Evolutionary conservation across 2,888 invertebrate species (phyloP).

Genomic region (Parapristionchus giblindavisi): DNA sequence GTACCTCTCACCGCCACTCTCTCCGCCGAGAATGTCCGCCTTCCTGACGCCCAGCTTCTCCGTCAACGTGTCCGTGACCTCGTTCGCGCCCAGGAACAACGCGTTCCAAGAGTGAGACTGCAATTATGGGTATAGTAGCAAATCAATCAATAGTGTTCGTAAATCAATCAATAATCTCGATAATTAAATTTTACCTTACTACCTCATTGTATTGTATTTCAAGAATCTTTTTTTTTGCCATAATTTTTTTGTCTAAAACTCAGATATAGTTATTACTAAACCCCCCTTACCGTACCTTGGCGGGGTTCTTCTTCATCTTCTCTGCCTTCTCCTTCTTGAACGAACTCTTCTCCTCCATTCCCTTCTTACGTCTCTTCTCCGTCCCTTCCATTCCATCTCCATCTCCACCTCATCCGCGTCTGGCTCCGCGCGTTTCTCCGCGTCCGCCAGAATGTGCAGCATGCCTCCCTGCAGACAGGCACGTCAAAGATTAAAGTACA

Average conservation of each 20-base stretch:
- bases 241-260: no score
- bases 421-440: constrained; percentile 73
- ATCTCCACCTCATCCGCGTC: constrained; percentile 36
- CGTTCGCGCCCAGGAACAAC: constrained; percentile 89
- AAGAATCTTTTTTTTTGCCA: no score
- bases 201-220: no score
- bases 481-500: no score
- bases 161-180: no score
- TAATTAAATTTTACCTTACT: no score
- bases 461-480: constrained; percentile 80
- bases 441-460: constrained; percentile 90
- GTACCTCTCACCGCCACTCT: constrained; percentile 46
- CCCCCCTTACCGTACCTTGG: constrained; percentile 81
- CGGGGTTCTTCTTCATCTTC: constrained; percentile 84
- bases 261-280: no score
- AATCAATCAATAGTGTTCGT: no score
- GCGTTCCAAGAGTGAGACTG: constrained; percentile 92
- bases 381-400: constrained; percentile 36
- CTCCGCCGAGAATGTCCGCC: constrained; percentile 77
- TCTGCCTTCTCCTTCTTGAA: constrained; percentile 96
- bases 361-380: constrained; percentile 39
- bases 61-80: constrained; percentile 90
- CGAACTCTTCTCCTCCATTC: constrained; percentile 69
- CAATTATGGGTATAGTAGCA: no score
- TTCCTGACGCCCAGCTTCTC: constrained; percentile 85